A percentile compares a stretch with the other conserved stretches of the same genome.
Conservation (phyloP, 2,888 invertebrate species). For the Tenthredo livida region DNA sequence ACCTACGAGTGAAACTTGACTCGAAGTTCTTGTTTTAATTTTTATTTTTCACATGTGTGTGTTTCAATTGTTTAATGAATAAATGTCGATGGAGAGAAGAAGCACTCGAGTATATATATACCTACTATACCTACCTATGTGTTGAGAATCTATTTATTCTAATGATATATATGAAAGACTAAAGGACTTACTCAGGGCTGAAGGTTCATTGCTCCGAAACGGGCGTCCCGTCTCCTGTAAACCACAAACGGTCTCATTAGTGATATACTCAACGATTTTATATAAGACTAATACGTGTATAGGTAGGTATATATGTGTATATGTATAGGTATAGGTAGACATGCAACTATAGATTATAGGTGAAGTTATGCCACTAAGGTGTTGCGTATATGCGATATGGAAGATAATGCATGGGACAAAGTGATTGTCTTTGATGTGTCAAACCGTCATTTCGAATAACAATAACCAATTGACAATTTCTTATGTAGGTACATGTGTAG, state of each 20-base stretch:
- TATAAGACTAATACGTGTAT: not conserved
- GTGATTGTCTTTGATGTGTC: slow-evolving; percentile 3
- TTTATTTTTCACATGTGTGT: not conserved
- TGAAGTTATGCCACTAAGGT: not conserved
- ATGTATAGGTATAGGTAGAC: not conserved
- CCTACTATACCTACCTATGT: too few relatives aligned
- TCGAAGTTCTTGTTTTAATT: not conserved
- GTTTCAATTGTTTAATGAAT: not conserved
- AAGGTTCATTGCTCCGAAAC: slow-evolving; percentile 53
- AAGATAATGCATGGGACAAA: not conserved
- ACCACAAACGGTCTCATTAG: slow-evolving; percentile 41
- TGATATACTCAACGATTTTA: slow-evolving; percentile 13
- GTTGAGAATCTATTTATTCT: slow-evolving; percentile 14
- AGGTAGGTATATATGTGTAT: not conserved
- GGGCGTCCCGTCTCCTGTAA: slow-evolving; percentile 49
- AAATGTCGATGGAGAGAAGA: not conserved
- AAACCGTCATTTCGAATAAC: slow-evolving; percentile 7
- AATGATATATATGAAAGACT: not conserved
- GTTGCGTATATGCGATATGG: not conserved
- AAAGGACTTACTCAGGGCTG: slow-evolving; percentile 50
- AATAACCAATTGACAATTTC: slow-evolving; percentile 26
- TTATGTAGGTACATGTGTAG: not conserved
- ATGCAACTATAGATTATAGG: not conserved
- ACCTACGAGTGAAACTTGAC: slow-evolving; percentile 7
- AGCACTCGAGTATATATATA: not conserved